Evolutionary conservation across 1,140 invertebrate species (phyloP), one percentile per base, ranked within the genome.

Genomic region (Brachionus manjavacas): DNA sequence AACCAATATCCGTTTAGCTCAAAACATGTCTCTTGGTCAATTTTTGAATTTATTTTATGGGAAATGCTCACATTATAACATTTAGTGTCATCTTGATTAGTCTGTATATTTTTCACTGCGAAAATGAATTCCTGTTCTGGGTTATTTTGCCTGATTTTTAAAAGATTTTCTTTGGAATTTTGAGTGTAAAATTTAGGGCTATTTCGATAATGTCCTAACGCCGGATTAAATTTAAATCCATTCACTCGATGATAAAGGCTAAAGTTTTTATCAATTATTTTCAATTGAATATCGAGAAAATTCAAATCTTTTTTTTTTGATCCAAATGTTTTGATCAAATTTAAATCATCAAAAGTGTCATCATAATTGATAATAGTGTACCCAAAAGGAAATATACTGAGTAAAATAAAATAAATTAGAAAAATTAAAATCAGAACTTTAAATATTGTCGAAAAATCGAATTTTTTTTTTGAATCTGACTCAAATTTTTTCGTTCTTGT

Each of bases 21-120:
- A 46, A 76, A 76, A 28, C 72, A 76, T 25, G 72, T 49, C 25
- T 76, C 72, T 25, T 12, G 11, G n/a, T 76, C 72, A n/a, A 31
- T 39, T 4, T 4, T 31, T 11, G 66, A 70, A n/a, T 39, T 70
- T 31, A 6, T 7, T 12, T 12, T 70, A 39, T 70, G 16, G 16
- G 8, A 9, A 23, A 60, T 60, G 52, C 16, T 60, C 6, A 23
- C 9, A 20, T 60, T 60, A 20, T 8, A 60, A 3, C 52, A 60
- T 9, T 60, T 20, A 9, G 20, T 60, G 9, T 16, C 16, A 60
- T 25, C 20, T 60, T 60, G n/a, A 20, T 20, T 4, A 20, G 52
- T 60, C 8, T 60, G 8, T 23, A 60, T 60, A 20, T 25, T 25
- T 60, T 60, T 60, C 9, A 60, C 8, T 6, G 6, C 4, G 20